Base-by-base conservation (phyloP, 2,888 invertebrate genomes). In the Hoplodrina ambigua region DNA sequence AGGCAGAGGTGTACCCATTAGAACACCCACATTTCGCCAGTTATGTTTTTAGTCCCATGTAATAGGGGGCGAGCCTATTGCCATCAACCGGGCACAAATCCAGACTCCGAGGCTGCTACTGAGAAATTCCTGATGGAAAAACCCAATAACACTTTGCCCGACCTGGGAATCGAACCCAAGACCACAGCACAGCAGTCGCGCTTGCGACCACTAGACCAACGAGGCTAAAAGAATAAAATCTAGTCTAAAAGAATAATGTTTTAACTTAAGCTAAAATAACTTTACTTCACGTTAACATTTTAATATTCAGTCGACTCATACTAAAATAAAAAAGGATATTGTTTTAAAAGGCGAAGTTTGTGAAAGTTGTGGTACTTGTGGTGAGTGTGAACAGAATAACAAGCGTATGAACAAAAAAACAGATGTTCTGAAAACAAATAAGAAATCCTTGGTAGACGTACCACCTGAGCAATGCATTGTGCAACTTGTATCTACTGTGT, bases 351-450 rank as follows among this genome's bases (percentile, higher is more conserved):
- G 30, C 50, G 17, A 46, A 44, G 57, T 58, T 30, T 54, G 53
- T 58, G 49, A 62, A 70, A 50, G 77, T 62, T 59, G 69, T 46
- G 44, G 17, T 2, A 50, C 71, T 62, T 59, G 69, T 46, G 44
- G 17, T 2, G 49, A 33, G 61, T 44, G n/a, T 19, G 49, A 0
- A 69, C 33, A 55, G 77, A 79, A 80, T 80, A 78, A 68, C 61
- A 78, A 77, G 6, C 46, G 52, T 80, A 79, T 53, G 41, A 61
- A 58, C 17, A 52, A 55, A 69, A n/a, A 62, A 75, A 75, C 78
- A 80, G 78, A 63, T 78, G 78, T 75, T 78, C 59, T 53, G 49
- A 75, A 76, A 66, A 66, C 65, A 72, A 81, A 72, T 67, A 75
- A 52, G 68, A 71, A 61, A 68, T 33, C 69, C 72, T 67, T 74